Evolutionary conservation across 2,113 vertebrate genomes (phyloP).

Genomic region (Dromiciops gliroides): DNA sequence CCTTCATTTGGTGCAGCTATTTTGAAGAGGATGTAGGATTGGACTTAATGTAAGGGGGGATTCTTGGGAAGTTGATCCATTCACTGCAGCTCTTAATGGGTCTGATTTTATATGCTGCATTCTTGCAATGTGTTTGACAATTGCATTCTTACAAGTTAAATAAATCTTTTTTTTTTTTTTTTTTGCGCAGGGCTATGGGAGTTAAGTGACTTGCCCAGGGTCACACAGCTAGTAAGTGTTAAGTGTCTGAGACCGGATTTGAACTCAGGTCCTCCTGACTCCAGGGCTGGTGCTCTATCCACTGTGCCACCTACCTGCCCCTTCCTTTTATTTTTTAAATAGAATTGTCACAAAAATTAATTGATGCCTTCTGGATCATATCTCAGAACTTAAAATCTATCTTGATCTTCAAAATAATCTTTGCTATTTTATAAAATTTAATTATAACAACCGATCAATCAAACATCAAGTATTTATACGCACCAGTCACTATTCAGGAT

Average conservation of each 20-base stretch:
- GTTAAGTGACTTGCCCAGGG: no score
- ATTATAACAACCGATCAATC: neutral
- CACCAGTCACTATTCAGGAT: neutral
- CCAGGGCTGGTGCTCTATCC: no score
- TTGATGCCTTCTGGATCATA: no score
- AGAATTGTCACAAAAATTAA: no score
- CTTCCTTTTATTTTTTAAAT: no score
- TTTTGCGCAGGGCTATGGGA: no score
- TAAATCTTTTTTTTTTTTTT: neutral
- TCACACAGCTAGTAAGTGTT: no score
- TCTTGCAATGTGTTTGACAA: neutral
- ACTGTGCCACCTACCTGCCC: no score
- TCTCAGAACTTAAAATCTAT: no score
- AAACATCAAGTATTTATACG: neutral
- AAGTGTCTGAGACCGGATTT: no score
- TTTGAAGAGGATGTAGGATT: neutral
- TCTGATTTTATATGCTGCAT: neutral
- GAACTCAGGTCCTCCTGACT: no score
- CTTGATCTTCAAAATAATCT: neutral
- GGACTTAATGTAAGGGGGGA: neutral
- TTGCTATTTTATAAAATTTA: neutral
- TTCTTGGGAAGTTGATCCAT: neutral
- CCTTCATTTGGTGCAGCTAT: neutral
- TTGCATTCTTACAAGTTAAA: neutral
- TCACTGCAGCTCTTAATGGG: neutral